Conservation (phyloP, 2,888 invertebrate genomes). For the Acleris holmiana region DNA sequence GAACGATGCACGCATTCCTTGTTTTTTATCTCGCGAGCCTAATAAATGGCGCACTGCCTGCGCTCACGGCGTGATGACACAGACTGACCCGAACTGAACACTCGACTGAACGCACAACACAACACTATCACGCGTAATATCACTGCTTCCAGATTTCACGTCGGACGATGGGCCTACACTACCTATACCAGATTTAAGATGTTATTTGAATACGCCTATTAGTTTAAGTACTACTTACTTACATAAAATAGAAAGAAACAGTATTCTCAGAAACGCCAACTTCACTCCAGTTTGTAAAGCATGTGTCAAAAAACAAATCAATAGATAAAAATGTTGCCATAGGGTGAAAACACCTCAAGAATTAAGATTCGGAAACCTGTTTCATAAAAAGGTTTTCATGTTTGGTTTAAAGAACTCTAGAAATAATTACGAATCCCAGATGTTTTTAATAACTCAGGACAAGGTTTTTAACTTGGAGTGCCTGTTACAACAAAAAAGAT, state of each 20-base stretch:
- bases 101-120: conserved; percentile 20
- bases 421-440: too few relatives aligned
- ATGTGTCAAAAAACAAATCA: conserved; percentile 38
- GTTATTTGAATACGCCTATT: conserved; percentile 59
- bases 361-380: neutral
- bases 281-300: conserved; percentile 57
- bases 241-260: conserved; percentile 74
- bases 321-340: conserved; percentile 32
- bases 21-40: conserved; percentile 62
- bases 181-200: conserved; percentile 49
- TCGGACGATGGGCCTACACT: conserved; percentile 39
- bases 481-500: too few relatives aligned
- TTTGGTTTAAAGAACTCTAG: too few relatives aligned
- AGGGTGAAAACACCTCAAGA: neutral
- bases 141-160: conserved; percentile 17
- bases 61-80: conserved; percentile 72
- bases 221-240: conserved; percentile 70
- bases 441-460: too few relatives aligned
- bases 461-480: too few relatives aligned
- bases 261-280: conserved; percentile 72
- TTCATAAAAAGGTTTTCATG: neutral
- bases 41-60: conserved; percentile 72
- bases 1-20: conserved; percentile 67
- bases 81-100: conserved; percentile 54
- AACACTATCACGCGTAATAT: conserved; percentile 19